Conservation (phyloP, 2,797 vertebrate species). For the Macroramphosus scolopax region DNA sequence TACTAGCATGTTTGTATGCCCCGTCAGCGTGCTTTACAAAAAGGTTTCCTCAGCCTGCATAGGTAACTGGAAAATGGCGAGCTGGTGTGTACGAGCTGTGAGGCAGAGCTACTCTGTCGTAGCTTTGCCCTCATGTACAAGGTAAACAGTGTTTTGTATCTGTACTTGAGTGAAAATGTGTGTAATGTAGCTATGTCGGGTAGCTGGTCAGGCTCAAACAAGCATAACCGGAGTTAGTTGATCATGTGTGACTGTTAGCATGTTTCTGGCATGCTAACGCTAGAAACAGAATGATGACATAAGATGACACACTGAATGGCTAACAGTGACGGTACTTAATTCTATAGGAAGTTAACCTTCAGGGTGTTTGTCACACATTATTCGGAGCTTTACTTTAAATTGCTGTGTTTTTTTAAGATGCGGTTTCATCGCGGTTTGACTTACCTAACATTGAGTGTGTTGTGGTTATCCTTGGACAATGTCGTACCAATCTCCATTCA, state of each 20-base stretch:
- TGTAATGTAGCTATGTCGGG: too few relatives aligned
- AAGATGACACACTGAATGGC: background rate
- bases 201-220: background rate
- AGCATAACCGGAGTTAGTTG: background rate
- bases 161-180: background rate
- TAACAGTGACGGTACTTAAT: background rate
- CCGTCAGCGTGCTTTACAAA: constrained; percentile 52
- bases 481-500: background rate
- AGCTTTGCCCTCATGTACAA: constrained; percentile 51
- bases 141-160: constrained; percentile 49
- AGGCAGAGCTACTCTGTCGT: constrained; percentile 67
- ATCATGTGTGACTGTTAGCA: too few relatives aligned
- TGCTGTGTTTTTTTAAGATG: too few relatives aligned
- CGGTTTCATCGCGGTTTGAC: too few relatives aligned
- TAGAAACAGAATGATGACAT: background rate
- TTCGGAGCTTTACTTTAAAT: too few relatives aligned
- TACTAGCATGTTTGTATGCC: fast-evolving
- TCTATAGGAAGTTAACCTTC: too few relatives aligned
- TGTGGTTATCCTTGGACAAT: too few relatives aligned
- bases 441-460: too few relatives aligned
- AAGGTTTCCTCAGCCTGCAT: constrained; percentile 5
- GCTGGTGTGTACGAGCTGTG: constrained; percentile 68
- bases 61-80: constrained; percentile 68
- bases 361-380: too few relatives aligned
- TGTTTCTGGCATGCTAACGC: background rate